Base-by-base conservation (phyloP, 2,888 invertebrate genomes). In the Ichneumoninae sp. region DNA sequence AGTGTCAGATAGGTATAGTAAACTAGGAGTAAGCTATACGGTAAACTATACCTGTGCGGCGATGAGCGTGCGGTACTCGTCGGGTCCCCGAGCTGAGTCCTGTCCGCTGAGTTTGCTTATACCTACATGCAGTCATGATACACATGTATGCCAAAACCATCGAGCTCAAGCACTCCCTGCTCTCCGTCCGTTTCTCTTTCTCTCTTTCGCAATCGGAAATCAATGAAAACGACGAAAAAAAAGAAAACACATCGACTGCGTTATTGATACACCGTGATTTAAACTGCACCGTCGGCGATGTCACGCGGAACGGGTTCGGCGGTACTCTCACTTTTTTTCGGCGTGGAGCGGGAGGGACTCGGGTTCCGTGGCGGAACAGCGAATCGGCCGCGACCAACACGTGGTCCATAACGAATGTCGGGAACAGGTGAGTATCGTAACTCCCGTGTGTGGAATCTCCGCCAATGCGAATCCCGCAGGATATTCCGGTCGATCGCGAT, bases 191-290 rank as follows among this genome's bases (percentile, higher is more conserved):
- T 68, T 66, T 57, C 66, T 54, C 69, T 75, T 77, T 72, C 75
- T 75, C 84, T 86, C 85, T 87, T 89, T 90, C 89, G 86, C 89
- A 86, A 92, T 92, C 89, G 92, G 90, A 92, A 92, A 92, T 92
- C 92, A 91, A 92, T 92, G 90, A 90, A 90, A 91, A 90, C 90
- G 88, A 87, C 90, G 91, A 88, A 90, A 91, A 92, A 84, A 50
- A 80, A 57, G 77, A 10, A 68, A 40, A 8, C 36, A 76, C 66
- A 76, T 90, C 89, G 89, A 89, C 90, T 91, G 87, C 87, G 90
- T 92, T 92, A 92, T 92, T 91, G 91, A 92, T 92, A 91, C 88
- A 89, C 87, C 87, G 88, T 86, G 90, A 90, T 91, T 92, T 90
- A 91, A 92, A 92, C 90, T 89, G 89, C 89, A 90, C 83, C 78